phyloP scores from a whole-genome alignment of 2,797 vertebrate species.

The Molossus alvarezi region DNA sequence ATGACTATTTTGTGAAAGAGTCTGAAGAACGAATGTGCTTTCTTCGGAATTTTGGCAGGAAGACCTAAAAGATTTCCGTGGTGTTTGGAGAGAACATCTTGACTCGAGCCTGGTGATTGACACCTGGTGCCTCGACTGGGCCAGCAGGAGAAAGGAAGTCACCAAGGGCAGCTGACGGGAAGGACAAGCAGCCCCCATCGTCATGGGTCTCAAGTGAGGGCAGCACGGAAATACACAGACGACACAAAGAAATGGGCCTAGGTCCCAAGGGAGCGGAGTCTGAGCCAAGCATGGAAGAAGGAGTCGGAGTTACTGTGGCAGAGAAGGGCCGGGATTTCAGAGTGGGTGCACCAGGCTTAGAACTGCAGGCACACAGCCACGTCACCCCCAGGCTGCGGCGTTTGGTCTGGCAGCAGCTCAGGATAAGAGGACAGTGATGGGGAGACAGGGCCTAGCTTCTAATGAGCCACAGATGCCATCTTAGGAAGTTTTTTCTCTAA shows the following conservation, averaged over 20 bases:
- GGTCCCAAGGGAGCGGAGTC: not conserved
- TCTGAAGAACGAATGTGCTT: slow-evolving; percentile 72
- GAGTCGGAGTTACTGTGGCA: not conserved
- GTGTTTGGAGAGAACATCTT: slow-evolving; percentile 9
- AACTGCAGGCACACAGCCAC: too few relatives aligned
- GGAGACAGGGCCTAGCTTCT: not conserved
- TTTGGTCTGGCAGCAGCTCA: not conserved
- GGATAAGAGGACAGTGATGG: not conserved
- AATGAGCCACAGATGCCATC: not conserved
- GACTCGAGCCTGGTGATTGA: not conserved
- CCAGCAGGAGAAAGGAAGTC: not conserved
- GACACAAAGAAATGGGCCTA: not conserved
- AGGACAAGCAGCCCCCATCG: not conserved
- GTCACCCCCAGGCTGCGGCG: rapidly evolving
- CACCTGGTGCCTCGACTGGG: not conserved
- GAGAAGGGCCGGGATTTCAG: not conserved
- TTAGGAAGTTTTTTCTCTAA: slow-evolving; percentile 12
- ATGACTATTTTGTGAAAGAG: slow-evolving; percentile 41
- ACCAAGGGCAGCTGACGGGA: too few relatives aligned
- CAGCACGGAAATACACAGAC: not conserved
- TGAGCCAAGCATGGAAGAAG: not conserved
- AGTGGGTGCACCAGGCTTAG: too few relatives aligned
- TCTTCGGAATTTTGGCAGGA: slow-evolving; percentile 52
- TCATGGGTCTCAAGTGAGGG: not conserved
- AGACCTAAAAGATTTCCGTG: slow-evolving; percentile 40